phyloP scores from a whole-genome alignment of 2,113 vertebrate species.

The Muntiacus reevesi region DNA sequence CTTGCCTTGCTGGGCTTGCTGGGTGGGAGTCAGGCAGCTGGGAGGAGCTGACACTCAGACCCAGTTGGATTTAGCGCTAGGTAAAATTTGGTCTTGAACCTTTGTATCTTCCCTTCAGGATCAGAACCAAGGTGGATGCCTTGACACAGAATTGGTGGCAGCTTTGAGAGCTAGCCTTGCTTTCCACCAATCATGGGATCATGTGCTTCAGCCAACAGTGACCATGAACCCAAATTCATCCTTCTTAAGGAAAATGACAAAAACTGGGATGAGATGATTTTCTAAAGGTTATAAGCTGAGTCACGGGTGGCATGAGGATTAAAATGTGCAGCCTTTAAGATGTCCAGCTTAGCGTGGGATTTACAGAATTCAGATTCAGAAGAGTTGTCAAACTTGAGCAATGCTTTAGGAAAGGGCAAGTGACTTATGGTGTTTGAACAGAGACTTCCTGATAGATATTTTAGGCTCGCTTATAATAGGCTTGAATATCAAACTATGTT shows the following conservation, averaged over 20 bases:
- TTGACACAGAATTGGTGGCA: background rate
- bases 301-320: background rate
- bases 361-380: background rate
- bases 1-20: background rate
- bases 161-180: conserved; percentile 44
- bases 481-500: background rate
- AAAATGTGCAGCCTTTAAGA: background rate
- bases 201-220: conserved; percentile 44
- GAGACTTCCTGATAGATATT: background rate
- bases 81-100: background rate
- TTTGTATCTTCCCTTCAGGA: background rate
- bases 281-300: conserved; percentile 33
- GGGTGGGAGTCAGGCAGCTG: background rate
- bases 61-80: background rate
- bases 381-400: background rate
- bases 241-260: conserved; percentile 38
- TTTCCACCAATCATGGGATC: background rate
- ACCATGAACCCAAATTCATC: conserved; percentile 46
- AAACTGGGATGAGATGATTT: conserved; percentile 30
- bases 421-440: background rate
- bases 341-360: background rate
- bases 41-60: background rate
- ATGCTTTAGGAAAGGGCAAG: background rate
- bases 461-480: background rate
- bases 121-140: background rate